phyloP scores from a whole-genome alignment of 2,113 vertebrate genomes.

The Pyxicephalus adspersus region DNA sequence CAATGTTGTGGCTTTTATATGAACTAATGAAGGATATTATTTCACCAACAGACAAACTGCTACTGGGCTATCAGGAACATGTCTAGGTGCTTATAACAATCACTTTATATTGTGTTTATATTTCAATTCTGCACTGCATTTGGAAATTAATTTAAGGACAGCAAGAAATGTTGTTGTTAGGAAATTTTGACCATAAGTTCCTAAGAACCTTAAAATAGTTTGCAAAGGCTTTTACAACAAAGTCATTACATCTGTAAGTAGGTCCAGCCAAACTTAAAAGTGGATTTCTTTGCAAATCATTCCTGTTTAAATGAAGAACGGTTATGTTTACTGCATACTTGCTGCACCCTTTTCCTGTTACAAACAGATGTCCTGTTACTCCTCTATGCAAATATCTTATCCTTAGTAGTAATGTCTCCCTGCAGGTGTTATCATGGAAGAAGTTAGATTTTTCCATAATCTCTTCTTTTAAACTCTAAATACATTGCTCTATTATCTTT shows the following conservation, averaged over 20 bases:
- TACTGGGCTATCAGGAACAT: no score
- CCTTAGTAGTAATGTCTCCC: neutral
- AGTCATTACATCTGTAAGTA: neutral
- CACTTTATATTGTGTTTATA: no score
- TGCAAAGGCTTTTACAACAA: neutral
- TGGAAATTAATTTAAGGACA: no score
- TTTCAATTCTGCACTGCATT: no score
- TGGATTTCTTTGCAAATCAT: constrained; percentile 18
- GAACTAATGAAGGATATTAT: no score
- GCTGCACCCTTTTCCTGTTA: constrained; percentile 13
- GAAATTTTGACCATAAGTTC: no score
- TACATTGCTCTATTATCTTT: no score
- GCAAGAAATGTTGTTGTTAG: no score
- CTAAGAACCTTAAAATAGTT: no score
- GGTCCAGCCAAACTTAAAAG: neutral
- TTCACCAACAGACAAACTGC: no score
- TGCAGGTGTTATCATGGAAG: neutral
- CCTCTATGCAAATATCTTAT: neutral
- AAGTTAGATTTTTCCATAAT: neutral
- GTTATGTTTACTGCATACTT: constrained; percentile 4
- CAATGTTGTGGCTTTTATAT: no score
- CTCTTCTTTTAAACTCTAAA: neutral
- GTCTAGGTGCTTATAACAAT: no score
- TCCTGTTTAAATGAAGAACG: constrained; percentile 3
- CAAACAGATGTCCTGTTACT: constrained; percentile 17